Evolutionary conservation across 2,113 vertebrate genomes (phyloP).

Genomic region (Irena cyanogastra): DNA sequence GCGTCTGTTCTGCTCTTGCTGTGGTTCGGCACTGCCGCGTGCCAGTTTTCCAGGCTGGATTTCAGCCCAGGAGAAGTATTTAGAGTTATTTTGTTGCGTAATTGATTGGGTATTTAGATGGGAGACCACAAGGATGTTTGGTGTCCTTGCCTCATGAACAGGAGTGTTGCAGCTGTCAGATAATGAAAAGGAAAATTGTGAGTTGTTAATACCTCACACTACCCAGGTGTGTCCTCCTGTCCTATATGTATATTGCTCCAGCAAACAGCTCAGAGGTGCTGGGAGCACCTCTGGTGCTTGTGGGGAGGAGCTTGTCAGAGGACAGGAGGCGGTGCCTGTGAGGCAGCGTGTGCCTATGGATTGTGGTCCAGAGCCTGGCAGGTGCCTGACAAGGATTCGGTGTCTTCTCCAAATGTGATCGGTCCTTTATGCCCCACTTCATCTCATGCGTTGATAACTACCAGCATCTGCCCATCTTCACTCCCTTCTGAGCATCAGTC

Average conservation of each 20-base stretch:
- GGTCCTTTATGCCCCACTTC: fast-evolving
- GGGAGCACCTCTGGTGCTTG: not conserved
- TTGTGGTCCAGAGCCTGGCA: not conserved
- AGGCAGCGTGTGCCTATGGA: fast-evolving
- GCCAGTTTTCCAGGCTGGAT: not conserved
- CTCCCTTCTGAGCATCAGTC: not conserved
- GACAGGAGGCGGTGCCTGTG: not conserved
- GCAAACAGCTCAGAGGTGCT: not conserved
- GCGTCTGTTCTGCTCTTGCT: not conserved
- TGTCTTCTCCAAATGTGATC: fast-evolving
- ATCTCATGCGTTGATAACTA: too few relatives aligned
- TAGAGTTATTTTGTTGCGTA: not conserved
- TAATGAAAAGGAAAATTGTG: not conserved
- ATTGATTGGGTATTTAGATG: not conserved
- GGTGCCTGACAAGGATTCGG: fast-evolving
- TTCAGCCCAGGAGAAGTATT: not conserved
- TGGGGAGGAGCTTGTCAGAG: not conserved
- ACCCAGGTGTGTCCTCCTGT: not conserved
- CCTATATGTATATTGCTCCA: too few relatives aligned
- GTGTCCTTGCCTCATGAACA: not conserved
- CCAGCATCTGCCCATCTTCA: not conserved
- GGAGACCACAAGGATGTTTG: not conserved
- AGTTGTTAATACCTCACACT: not conserved
- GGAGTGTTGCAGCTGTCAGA: not conserved
- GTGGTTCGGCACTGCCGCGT: not conserved